Conservation (phyloP, 2,113 vertebrate species). For the Neotoma lepida region DNA sequence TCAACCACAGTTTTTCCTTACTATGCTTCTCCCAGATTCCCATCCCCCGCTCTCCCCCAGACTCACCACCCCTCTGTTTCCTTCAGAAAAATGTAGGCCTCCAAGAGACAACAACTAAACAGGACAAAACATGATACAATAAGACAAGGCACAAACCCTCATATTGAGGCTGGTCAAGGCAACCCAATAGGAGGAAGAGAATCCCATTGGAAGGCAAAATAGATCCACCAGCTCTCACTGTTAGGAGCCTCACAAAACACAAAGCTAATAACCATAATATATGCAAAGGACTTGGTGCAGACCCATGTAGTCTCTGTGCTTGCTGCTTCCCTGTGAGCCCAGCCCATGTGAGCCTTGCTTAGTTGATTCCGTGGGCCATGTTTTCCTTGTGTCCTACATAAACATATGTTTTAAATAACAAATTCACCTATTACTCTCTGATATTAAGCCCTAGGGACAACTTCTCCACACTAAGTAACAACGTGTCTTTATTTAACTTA, state of each 20-base stretch:
- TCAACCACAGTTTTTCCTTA: not conserved
- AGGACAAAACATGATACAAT: not conserved
- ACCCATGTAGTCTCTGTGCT: not conserved
- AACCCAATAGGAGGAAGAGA: not conserved
- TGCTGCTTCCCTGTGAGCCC: not conserved
- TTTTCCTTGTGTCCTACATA: not conserved
- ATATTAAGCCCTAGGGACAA: fast-evolving
- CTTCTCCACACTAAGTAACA: not conserved
- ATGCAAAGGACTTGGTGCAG: not conserved
- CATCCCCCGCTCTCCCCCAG: not conserved
- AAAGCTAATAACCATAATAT: not conserved
- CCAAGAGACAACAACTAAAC: not conserved
- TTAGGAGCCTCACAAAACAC: not conserved
- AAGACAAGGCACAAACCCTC: not conserved
- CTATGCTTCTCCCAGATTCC: not conserved
- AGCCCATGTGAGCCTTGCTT: not conserved
- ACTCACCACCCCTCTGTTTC: not conserved
- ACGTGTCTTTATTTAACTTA: not conserved
- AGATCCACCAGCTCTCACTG: not conserved
- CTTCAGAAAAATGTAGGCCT: not conserved
- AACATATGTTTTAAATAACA: not conserved
- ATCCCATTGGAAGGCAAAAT: not conserved
- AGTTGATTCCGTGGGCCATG: not conserved
- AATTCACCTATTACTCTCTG: not conserved
- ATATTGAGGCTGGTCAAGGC: not conserved